Evolutionary conservation across 2,113 vertebrate genomes (phyloP).

Genomic region (Pseudorhombus dupliciocellatus): DNA sequence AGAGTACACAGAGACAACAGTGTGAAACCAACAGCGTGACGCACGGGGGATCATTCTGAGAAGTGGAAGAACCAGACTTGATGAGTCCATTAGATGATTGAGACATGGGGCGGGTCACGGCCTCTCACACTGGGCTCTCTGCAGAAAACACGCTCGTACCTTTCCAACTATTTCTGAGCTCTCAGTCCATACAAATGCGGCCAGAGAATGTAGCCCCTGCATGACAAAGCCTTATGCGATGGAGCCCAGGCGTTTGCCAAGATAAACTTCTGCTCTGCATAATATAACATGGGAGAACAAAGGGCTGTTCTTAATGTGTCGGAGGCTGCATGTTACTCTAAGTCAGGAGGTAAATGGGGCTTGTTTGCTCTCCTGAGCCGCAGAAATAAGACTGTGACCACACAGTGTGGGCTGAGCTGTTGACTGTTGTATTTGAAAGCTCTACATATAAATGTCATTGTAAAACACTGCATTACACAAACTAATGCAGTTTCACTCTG

Average conservation of each 20-base stretch:
- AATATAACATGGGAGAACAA: constrained; percentile 65
- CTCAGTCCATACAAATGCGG: constrained; percentile 42
- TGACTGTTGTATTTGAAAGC: neutral
- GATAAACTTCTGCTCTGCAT: constrained; percentile 69
- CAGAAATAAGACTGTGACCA: constrained; percentile 1
- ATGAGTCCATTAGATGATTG: constrained; percentile 27
- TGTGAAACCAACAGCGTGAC: constrained; percentile 20
- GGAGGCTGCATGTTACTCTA: constrained; percentile 34
- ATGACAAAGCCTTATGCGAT: constrained; percentile 66
- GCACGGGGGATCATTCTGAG: constrained; percentile 18
- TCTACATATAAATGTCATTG: neutral
- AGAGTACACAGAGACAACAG: constrained; percentile 9
- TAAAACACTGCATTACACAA: neutral
- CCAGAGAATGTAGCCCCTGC: constrained; percentile 65
- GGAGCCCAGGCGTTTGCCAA: constrained; percentile 57
- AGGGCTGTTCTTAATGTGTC: constrained; percentile 61
- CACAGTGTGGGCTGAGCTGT: neutral
- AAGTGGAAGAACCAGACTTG: constrained; percentile 38
- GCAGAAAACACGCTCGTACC: constrained; percentile 65
- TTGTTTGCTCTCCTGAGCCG: constrained; percentile 11
- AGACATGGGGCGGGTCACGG: constrained; percentile 54
- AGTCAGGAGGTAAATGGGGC: constrained; percentile 5
- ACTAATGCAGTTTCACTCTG: no score
- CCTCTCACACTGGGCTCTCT: constrained; percentile 41
- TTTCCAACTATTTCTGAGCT: constrained; percentile 58